Base-by-base conservation (phyloP, 1,140 invertebrate genomes). In the Hirudo medicinalis region DNA sequence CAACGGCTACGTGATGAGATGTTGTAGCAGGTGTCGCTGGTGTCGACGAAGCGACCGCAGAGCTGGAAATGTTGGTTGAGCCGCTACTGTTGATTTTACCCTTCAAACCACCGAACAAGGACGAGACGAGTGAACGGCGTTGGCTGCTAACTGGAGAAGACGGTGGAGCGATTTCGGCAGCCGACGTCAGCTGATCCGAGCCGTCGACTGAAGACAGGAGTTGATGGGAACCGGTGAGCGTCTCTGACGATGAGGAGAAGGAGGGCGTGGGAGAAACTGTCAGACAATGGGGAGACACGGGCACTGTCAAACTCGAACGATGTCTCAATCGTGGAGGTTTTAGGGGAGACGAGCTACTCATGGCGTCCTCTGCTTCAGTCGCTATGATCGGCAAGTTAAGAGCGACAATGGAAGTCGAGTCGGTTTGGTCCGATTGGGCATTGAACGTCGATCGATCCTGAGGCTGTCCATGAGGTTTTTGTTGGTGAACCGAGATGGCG, bases 121-220 rank as follows among this genome's bases (percentile, higher is more conserved):
- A 76, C 63, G 77, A 76, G 22, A 76, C 75, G 27, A 77, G 72
- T 2, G 77, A 76, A 29, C 76, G 75, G n/a, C 74, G 75, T 17
- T 79, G 77, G 72, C 76, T 79, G 43, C 73, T 71, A 67, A 74
- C 53, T 13, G 77, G 78, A 57, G 77, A 78, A 43, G 74, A 67
- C 20, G 76, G 75, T 9, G 43, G 43, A 11, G 15, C 9, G 43
- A 49, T 9, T 49, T 49, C 43, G 15, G 43, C 43, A 0, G 43
- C 43, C 43, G 43, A 49, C 43, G 43, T 15, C 43, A 2, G 43
- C 54, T 36, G 32, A 27, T 63, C 49, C 29, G 66, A 11, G 11
- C 57, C 29, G 57, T 63, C 57, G 57, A 63, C 22, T 63, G 57
- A 22, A 25, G 57, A 63, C 9, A 63, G 19, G 22, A 25, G 57